A percentile compares a stretch with the other conserved stretches of the same genome.
Conservation (phyloP, 2,797 vertebrate genomes). For the Poecilia velifera region DNA sequence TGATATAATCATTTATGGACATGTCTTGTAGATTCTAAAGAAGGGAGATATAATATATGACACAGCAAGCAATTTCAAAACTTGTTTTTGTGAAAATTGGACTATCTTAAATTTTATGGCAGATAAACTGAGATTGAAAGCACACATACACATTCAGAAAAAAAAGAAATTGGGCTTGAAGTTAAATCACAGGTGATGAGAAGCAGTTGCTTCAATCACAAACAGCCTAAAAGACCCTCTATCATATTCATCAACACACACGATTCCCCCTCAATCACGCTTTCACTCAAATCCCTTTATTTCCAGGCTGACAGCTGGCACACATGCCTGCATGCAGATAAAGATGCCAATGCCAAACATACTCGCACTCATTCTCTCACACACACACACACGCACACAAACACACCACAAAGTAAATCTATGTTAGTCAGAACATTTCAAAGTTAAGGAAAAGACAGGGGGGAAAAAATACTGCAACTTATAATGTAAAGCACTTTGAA, state of each 20-base stretch:
- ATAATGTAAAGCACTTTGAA: background rate
- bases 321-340: constrained; percentile 28
- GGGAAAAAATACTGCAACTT: background rate
- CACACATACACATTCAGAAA: constrained; percentile 4
- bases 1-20: background rate
- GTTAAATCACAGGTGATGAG: constrained; percentile 42
- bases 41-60: background rate
- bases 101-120: constrained; percentile 8
- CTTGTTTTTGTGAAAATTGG: background rate
- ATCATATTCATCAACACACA: constrained; percentile 43
- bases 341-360: constrained; percentile 26
- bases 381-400: background rate
- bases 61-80: background rate
- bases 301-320: constrained; percentile 27
- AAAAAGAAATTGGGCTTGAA: constrained; percentile 11
- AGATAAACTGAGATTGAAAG: constrained; percentile 7
- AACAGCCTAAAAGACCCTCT: constrained; percentile 42
- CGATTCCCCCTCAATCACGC: constrained; percentile 23
- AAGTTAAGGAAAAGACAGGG: background rate
- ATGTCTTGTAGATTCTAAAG: background rate
- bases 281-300: constrained; percentile 37
- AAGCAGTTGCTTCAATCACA: constrained; percentile 31
- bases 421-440: constrained; percentile 6
- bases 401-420: constrained; percentile 1
- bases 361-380: constrained; percentile 2